phyloP scores from a whole-genome alignment of 2,888 invertebrate genomes.

The Cheilosia scutellata region DNA sequence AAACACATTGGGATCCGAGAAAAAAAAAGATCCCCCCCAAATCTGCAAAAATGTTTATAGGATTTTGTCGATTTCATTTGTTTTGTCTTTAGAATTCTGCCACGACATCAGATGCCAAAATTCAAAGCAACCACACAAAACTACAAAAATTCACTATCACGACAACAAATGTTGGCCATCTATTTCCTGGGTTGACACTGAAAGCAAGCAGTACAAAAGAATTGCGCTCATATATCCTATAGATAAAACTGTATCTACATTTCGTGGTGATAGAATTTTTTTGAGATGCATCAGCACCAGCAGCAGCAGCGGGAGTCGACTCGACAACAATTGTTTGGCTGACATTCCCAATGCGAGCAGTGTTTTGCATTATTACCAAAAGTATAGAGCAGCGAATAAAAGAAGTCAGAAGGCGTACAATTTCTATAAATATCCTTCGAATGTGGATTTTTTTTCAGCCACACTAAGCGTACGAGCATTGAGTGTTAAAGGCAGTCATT shows the following conservation, averaged over 20 bases:
- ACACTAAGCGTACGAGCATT: neutral
- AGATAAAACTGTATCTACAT: constrained; percentile 23
- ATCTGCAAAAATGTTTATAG: constrained; percentile 26
- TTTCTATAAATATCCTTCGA: constrained; percentile 44
- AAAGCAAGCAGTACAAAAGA: constrained; percentile 39
- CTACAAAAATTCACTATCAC: constrained; percentile 2
- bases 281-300: constrained; percentile 47
- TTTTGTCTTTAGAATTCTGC: constrained; percentile 13
- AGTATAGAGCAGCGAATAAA: constrained; percentile 32
- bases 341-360: constrained; percentile 36
- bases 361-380: constrained; percentile 45
- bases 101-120: constrained; percentile 37
- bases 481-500: constrained; percentile 8
- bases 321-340: constrained; percentile 67
- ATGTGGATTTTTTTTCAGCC: constrained; percentile 5
- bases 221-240: constrained; percentile 6
- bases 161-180: constrained; percentile 49
- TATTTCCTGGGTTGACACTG: constrained; percentile 69
- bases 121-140: constrained; percentile 23
- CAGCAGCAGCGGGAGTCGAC: constrained; percentile 27
- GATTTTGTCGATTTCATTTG: constrained; percentile 28
- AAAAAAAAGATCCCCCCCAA: neutral
- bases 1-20: neutral
- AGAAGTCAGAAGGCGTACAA: constrained; percentile 6
- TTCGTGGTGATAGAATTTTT: constrained; percentile 20